A percentile compares a stretch with the other conserved stretches of the same genome.
Conservation (phyloP, 2,888 invertebrate species). For the Drosophila mulleri region DNA sequence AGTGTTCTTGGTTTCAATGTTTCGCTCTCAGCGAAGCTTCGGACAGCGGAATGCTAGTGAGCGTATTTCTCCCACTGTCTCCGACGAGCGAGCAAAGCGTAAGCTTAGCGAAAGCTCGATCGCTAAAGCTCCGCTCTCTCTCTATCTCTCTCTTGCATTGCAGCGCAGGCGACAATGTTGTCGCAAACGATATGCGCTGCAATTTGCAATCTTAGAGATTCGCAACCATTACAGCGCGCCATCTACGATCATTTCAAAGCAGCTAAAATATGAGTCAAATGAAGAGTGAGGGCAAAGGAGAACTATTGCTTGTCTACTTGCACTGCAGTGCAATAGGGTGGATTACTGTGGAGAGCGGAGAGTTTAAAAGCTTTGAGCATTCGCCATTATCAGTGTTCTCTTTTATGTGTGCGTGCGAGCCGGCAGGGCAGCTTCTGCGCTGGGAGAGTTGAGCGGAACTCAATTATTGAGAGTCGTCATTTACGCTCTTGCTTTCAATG, state of each 20-base stretch:
- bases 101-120: too few species aligned
- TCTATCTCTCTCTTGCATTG: too few species aligned
- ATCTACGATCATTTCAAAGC: background rate
- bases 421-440: background rate
- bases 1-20: too few species aligned
- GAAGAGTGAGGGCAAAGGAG: background rate
- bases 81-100: too few species aligned
- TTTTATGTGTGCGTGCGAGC: background rate
- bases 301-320: background rate
- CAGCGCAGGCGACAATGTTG: too few species aligned
- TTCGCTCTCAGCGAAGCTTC: too few species aligned
- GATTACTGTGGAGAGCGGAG: background rate
- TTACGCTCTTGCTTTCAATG: background rate
- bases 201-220: too few species aligned
- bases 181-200: too few species aligned
- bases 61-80: too few species aligned
- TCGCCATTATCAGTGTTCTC: background rate
- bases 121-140: too few species aligned
- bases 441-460: background rate
- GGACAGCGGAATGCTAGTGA: too few species aligned
- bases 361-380: background rate
- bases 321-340: background rate
- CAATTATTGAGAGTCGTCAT: background rate
- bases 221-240: too few species aligned
- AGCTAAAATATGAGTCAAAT: background rate